phyloP scores from a whole-genome alignment of 2,113 vertebrate genomes.

The Scopus umbretta region DNA sequence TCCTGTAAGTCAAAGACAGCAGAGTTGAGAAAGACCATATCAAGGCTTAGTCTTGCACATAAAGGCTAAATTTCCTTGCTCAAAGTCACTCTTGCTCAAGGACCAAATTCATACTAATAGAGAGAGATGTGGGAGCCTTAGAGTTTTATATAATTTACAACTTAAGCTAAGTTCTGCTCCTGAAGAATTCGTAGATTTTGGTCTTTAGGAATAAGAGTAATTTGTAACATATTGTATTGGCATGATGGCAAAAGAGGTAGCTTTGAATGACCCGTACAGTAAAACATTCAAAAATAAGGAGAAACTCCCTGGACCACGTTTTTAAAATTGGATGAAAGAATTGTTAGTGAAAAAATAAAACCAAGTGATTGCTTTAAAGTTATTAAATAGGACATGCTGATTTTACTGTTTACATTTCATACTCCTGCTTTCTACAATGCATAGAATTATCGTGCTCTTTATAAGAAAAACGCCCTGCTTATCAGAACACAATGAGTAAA shows the following conservation, averaged over 20 bases:
- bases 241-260: neutral
- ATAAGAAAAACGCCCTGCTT: neutral
- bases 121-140: neutral
- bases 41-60: neutral
- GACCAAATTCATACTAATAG: neutral
- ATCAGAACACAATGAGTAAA: constrained; percentile 23
- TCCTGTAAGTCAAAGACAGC: neutral
- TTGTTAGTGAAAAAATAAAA: neutral
- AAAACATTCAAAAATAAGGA: neutral
- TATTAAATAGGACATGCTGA: neutral
- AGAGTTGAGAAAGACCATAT: neutral
- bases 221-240: neutral
- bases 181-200: neutral
- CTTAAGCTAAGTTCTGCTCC: neutral
- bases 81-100: neutral
- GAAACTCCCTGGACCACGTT: neutral
- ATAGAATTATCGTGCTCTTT: neutral
- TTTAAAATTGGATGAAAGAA: neutral
- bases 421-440: neutral
- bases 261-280: neutral
- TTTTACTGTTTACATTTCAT: constrained; percentile 20
- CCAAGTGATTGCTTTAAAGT: neutral
- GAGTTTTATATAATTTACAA: neutral
- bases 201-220: neutral
- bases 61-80: neutral